Conservation (phyloP, 2,888 invertebrate genomes). For the Girardia tigrina region DNA sequence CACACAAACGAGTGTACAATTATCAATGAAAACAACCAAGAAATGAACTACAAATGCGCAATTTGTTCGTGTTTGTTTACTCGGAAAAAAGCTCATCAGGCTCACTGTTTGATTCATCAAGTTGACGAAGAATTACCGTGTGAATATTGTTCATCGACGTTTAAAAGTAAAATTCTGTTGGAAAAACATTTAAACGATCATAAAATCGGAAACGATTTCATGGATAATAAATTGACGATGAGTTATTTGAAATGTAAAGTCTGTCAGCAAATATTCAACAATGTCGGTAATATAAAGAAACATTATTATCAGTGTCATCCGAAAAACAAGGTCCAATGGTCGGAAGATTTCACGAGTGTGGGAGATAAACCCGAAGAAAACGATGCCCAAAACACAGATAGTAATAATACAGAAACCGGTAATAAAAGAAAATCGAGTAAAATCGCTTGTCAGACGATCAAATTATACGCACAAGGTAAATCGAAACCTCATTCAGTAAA, state of each 20-base stretch:
- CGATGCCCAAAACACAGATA: neutral
- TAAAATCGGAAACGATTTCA: neutral
- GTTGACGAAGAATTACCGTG: conserved; percentile 32
- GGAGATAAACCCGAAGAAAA: neutral
- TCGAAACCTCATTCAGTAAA: neutral
- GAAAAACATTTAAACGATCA: conserved; percentile 25
- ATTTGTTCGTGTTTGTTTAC: neutral
- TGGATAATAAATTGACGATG: neutral
- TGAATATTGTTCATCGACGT: conserved; percentile 10
- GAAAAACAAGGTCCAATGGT: neutral
- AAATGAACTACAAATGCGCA: neutral
- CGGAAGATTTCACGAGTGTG: neutral
- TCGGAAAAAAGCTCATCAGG: conserved; percentile 2
- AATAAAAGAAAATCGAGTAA: neutral
- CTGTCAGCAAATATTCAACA: neutral
- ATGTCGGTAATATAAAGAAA: conserved; percentile 11
- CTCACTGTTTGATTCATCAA: conserved; percentile 21
- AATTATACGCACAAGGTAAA: neutral
- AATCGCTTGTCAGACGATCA: conserved; percentile 8
- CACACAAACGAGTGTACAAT: neutral
- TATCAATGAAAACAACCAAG: neutral
- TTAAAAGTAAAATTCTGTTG: conserved; percentile 28
- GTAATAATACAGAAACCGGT: neutral
- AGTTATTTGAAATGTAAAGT: conserved; percentile 15
- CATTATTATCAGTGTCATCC: neutral